Evolutionary conservation across 1,140 invertebrate genomes (phyloP), one percentile per base, ranked within the genome.

Genomic region (Drosophila watanabei): DNA sequence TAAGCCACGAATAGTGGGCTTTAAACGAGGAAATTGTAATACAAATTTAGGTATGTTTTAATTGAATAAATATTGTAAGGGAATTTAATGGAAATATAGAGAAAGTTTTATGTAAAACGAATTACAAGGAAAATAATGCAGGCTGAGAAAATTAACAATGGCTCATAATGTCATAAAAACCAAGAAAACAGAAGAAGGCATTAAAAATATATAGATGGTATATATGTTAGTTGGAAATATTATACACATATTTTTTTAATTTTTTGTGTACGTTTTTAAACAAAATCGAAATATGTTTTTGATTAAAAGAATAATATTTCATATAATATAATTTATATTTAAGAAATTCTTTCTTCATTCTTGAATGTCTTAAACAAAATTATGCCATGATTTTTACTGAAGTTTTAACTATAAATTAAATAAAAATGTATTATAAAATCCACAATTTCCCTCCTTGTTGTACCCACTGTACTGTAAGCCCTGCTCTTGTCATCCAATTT

Each of bases 401-500:
- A 10, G 6, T 14, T 9, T n/a, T 5, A 18, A 20, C 11, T 14
- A 9, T 8, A 20, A 16, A 0, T 57, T 24, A 2, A 16, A 28
- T 16, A 11, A 0, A 20, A 20, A 6, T 28, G 0, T 28, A 14
- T 9, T 24, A 48, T 24, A 24, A 51, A 32, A 30, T 13, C 4
- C 0, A 13, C 11, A 7, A 13, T 0, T 3, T 9, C 30, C 30
- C 11, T 3, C 10, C 6, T 3, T 4, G 13, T 5, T 13, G 11
- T 11, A 10, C 30, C 72, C 76, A 78, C 75, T 52, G 77, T 79
- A 32, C 49, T 28, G 28, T 30, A 35, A 41, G 37, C 30, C 58
- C 75, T 51, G 57, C 37, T 60, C 75, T 43, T 78, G 64, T 57
- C 48, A 79, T 71, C 63, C 65, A 76, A 68, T 77, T 59, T 68